Conservation (phyloP, 92 coral and sea anemone species). For the Hydrozoanthus gracilis region DNA sequence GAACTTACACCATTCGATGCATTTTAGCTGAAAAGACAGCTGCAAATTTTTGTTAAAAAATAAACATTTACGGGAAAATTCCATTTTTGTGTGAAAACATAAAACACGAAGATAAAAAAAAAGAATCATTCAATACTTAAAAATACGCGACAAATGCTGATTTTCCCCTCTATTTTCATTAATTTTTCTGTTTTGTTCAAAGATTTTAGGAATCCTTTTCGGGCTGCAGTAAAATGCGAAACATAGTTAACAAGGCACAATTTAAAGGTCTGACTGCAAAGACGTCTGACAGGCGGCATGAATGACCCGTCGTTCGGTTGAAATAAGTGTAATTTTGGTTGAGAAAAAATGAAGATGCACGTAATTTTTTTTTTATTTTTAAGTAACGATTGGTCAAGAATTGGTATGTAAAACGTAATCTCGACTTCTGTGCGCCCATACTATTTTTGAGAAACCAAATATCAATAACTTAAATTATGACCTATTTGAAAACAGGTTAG, state of each 20-base stretch:
- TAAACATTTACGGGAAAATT: neutral
- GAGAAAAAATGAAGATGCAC: too few relatives aligned
- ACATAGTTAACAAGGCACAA: too few relatives aligned
- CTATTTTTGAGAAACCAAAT: neutral
- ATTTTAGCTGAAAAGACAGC: neutral
- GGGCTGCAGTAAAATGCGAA: too few relatives aligned
- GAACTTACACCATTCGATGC: neutral
- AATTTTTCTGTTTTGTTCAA: too few relatives aligned
- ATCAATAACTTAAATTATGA: neutral
- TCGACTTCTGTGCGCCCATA: neutral
- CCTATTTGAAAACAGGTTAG: neutral
- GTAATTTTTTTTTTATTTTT: too few relatives aligned
- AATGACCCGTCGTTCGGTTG: too few relatives aligned
- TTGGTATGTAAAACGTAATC: neutral
- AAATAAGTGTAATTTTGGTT: too few relatives aligned
- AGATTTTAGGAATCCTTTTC: too few relatives aligned
- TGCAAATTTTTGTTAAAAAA: neutral
- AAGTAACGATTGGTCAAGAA: too few relatives aligned
- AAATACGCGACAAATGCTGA: neutral
- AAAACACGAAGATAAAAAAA: neutral
- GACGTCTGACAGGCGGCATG: too few relatives aligned
- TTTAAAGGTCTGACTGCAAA: too few relatives aligned
- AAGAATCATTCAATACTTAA: neutral
- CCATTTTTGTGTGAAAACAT: too few relatives aligned
- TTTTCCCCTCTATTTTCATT: neutral